Evolutionary conservation across 2,888 invertebrate genomes (phyloP), one percentile per base, ranked within the genome.

Genomic region (Pachycephus smyrnensis): DNA sequence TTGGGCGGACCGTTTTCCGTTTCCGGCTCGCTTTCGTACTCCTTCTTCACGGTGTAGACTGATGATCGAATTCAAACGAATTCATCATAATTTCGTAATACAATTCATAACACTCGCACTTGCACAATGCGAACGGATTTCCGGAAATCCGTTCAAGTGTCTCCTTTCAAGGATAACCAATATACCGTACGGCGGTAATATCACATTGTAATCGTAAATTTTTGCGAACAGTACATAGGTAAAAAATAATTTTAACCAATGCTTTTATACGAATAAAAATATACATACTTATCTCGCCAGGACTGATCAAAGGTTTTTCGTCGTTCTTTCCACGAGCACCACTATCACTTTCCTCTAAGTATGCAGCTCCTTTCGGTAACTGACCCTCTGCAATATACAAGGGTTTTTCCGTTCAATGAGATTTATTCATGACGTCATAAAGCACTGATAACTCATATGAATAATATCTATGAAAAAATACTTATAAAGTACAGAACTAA

Each of bases 1-100:
- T 94, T 94, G 82, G 94, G 94, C 89, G 93, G 94, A 87, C 93
- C 92, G 90, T 93, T 92, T 85, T 95, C 94, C 89, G 94, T 94
- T 93, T 95, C 94, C 86, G 94, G 93, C 92, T 96, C 96, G 92
- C 95, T 96, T 87, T 95, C 94, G 93, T 96, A 96, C 89, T 96
- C 96, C 92, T 94, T 93, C 92, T 94, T 94, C 88, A 95, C 92
- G 88, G 95, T 93, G 92, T 95, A 95, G 89, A 95, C 95, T 95
- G 92, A 86, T 92, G 92, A 84, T 86, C 87, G 87, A 86, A 88
- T 85, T 81, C 80, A 78, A 76, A 76, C 68, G 69, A 80, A 68
- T 79, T 80, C 78, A 69, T 33, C 40, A 71, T 32, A 9, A 55
- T 9, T 55, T 55, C 55, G 55, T 55, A 23, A 23, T 77, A 55